Base-by-base conservation (phyloP, 2,797 vertebrate species). In the Gymnodraco acuticeps region DNA sequence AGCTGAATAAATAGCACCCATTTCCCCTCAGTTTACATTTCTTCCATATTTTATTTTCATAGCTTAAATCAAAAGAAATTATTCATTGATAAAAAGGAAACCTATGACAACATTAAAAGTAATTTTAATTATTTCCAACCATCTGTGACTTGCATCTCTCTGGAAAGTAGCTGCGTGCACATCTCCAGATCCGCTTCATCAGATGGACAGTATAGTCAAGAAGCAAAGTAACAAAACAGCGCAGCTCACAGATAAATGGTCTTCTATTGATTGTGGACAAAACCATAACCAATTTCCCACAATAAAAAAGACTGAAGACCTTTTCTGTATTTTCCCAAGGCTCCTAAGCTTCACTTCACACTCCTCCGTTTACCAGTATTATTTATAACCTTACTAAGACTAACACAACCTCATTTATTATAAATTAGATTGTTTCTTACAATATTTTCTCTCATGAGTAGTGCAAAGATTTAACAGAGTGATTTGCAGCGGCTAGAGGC, bases 401-500 rank as follows among this genome's bases (percentile, higher is more conserved):
- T 42, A 41, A 65, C 58, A 48, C 33, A 38, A 38, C 19, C 31
- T 11, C 42, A 48, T 59, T 42, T 58, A 72, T 71, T 20, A 51
- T 48, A 53, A 54, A 51, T 58, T 52, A 54, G 65, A 61, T 51
- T 56, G 31, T 9, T 54, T 16, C 10, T 63, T 48, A 70, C 17
- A 71, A 10, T 59, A 31, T 71, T 48, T 33, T 75, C 56, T 47
- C 53, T 86, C 58, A 64, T 55, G 46, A 74, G 42, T 4, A 69
- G 20, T 64, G n/a, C 19, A 63, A 19, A 71, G 54, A 74, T 78
- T 64, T 45, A 60, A 67, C 58, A 59, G 77, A 66, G 65, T 58
- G 47, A 74, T 64, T 79, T 64, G 74, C 47, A 80, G 66, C 38
- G 17, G 70, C 76, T 73, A 70, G 56, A 72, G 64, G 75, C 27